Evolutionary conservation across 2,888 invertebrate species (phyloP).

Genomic region (Cybosia mesomella): DNA sequence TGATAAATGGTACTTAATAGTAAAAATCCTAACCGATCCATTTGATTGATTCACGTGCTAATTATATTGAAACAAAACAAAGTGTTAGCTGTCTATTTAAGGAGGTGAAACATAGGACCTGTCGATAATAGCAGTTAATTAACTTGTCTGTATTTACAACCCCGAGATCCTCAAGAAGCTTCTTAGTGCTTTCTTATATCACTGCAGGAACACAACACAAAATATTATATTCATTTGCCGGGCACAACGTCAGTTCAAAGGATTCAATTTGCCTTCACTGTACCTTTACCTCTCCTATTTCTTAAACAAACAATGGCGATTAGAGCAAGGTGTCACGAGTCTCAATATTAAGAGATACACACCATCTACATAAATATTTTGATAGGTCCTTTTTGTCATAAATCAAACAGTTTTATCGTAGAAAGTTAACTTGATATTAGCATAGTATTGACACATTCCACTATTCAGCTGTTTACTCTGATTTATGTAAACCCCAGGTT

Average conservation of each 20-base stretch:
- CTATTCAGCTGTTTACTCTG: conserved; percentile 53
- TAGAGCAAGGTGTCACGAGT: not conserved
- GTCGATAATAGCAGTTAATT: too few species aligned
- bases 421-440: conserved; percentile 57
- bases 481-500: conserved; percentile 44
- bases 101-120: not conserved
- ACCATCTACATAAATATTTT: conserved; percentile 31
- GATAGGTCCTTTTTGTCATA: conserved; percentile 51
- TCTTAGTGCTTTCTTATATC: not conserved
- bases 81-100: too few species aligned
- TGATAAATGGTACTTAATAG: conserved; percentile 1
- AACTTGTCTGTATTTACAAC: not conserved
- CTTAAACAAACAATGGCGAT: not conserved
- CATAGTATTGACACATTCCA: conserved; percentile 52
- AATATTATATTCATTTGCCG: not conserved
- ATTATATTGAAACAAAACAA: too few species aligned
- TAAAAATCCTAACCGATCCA: not conserved
- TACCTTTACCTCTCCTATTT: not conserved
- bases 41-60: not conserved
- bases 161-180: not conserved
- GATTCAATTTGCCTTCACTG: not conserved
- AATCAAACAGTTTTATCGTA: conserved; percentile 57
- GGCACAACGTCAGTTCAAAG: too few species aligned
- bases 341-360: conserved; percentile 14
- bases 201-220: not conserved